phyloP scores from a whole-genome alignment of 2,797 vertebrate genomes.

The Morus bassanus region DNA sequence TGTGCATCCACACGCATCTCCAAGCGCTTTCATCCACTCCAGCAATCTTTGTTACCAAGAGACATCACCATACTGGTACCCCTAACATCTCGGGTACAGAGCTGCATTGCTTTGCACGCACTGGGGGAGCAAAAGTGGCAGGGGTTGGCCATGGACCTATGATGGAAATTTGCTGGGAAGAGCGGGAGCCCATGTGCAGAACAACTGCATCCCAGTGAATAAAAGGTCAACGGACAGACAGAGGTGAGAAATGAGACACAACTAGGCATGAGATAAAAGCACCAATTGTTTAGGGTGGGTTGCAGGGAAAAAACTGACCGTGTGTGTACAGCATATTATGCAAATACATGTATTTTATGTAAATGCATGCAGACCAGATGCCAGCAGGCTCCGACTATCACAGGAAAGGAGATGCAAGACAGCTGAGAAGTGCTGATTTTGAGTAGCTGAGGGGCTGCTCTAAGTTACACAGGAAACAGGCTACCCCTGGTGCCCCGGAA shows the following conservation, averaged over 20 bases:
- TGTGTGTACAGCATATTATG: background rate
- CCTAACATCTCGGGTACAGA: background rate
- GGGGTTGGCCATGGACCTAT: rapidly evolving
- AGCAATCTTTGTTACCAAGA: background rate
- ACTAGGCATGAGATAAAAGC: background rate
- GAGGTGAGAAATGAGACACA: background rate
- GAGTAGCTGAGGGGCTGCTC: background rate
- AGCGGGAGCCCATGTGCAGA: rapidly evolving
- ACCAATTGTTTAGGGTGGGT: background rate
- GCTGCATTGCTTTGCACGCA: rapidly evolving
- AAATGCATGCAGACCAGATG: slow-evolving; percentile 51
- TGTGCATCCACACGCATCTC: rapidly evolving
- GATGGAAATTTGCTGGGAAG: background rate
- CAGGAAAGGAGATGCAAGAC: slow-evolving; percentile 1
- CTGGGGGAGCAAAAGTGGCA: background rate
- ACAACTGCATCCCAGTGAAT: background rate
- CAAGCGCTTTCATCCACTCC: rapidly evolving
- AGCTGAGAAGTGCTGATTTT: background rate
- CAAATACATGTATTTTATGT: slow-evolving; percentile 45
- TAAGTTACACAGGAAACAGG: background rate
- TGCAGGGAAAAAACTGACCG: background rate
- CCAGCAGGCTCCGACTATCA: slow-evolving; percentile 30
- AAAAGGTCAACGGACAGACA: background rate
- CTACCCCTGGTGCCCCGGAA: background rate
- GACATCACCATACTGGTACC: rapidly evolving